A percentile compares a stretch with the other conserved stretches of the same genome.
These are phyloP conservation scores for Pachycephus smyrnensis DNA, from an alignment of 2,888 invertebrate species.

Conservation along the genomic window DNA sequence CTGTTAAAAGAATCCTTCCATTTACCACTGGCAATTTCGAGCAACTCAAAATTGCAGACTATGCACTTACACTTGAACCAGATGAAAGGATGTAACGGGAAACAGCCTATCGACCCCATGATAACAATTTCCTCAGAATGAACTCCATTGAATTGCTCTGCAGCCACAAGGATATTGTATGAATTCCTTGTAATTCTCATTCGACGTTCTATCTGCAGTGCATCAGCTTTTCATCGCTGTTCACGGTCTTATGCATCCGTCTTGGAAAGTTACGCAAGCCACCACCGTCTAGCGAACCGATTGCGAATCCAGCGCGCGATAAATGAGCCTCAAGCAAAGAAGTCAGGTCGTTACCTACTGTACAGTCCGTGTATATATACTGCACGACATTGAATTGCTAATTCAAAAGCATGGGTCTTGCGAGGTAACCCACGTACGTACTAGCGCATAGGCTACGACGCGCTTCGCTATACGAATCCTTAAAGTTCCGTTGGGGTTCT, in stretches of 20 bases:
- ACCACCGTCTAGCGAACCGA: background rate
- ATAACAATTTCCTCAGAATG: background rate
- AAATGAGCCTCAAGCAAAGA: background rate
- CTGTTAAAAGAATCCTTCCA: background rate
- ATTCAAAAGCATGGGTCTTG: background rate
- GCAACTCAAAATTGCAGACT: background rate
- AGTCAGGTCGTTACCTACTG: background rate
- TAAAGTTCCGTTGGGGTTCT: background rate
- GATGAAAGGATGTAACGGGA: background rate
- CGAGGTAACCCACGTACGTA: background rate
- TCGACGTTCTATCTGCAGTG: background rate
- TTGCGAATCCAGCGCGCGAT: background rate
- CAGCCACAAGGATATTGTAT: background rate
- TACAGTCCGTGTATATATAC: background rate
- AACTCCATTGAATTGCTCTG: background rate
- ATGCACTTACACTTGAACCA: background rate
- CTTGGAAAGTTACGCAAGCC: background rate
- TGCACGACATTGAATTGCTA: background rate
- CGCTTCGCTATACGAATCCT: background rate
- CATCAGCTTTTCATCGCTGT: background rate
- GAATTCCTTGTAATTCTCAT: background rate
- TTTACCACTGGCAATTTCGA: background rate
- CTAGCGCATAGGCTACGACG: background rate
- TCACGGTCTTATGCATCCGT: background rate
- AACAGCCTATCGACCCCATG: background rate